Base-by-base conservation (phyloP, 30 jellyfish, hydroid and myxozoan species). In the Aurelia sp. region DNA sequence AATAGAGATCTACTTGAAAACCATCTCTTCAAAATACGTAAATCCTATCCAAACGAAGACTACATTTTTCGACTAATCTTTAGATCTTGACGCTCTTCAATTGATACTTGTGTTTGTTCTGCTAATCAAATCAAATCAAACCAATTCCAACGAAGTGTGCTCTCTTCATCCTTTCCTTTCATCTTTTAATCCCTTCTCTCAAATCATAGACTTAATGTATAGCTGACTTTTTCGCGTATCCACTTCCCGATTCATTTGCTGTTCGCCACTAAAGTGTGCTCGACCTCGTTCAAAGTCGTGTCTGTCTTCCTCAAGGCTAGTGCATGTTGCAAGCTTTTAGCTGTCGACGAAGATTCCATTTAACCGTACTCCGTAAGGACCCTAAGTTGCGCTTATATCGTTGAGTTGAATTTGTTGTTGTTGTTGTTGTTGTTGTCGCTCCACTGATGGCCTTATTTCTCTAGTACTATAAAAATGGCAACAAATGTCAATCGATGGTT, bases 31-130 rank as follows among this genome's bases (percentile, higher is more conserved):
- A 78, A 60, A 78, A 78, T 78, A 73, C 88, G 70, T 55, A 78
- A 78, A 78, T 78, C 88, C 88, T 78, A 22, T 40, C 61, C 88
- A 78, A 78, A 78, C 88, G 8, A 30, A 63, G 88, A 61, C 88
- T 78, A 78, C 76, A 78, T 78, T 64, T 80, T 80, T 80, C 62
- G 82, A 65, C 90, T 80, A 68, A 80, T 80, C 90, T 63, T 58
- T 23, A 72, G 66, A 80, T 80, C 90, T 80, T 80, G 82, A 80
- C 90, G 90, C 90, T 80, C 90, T 80, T 80, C 82, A 65, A 68
- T 73, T 80, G 90, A 68, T 80, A 68, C 90, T 41, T 66, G 48
- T 80, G 81, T 80, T 80, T 80, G 82, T 69, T 65, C 90, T 23
- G 76, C 59, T 80, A 80, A 80, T 80, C 90, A 80, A 80, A 69